Conservation (phyloP, 2,113 vertebrate species). For the Rousettus leschenaultii region DNA sequence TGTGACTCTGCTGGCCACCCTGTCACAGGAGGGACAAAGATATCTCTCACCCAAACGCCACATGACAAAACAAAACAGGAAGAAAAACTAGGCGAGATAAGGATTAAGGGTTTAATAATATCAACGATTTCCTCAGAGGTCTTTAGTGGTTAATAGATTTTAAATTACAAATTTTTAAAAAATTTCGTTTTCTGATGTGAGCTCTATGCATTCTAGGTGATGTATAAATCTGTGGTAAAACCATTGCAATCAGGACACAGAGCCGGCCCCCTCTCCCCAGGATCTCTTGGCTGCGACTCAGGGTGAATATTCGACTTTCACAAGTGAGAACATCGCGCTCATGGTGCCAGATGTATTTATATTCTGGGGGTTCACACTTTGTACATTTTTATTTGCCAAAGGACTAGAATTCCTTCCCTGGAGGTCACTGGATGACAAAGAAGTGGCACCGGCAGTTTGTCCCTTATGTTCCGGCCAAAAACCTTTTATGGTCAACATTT, state of each 20-base stretch:
- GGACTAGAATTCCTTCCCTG: not conserved
- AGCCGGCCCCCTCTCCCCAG: not conserved
- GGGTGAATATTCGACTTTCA: not conserved
- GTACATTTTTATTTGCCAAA: not conserved
- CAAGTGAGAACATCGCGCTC: not conserved
- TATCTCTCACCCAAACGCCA: slow-evolving; percentile 28
- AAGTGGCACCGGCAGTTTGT: not conserved
- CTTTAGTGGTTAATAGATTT: not conserved
- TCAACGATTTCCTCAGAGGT: not conserved
- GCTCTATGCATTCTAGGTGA: not conserved
- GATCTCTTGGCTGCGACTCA: not conserved
- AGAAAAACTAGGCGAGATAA: not conserved
- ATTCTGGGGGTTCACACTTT: not conserved
- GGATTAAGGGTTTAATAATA: not conserved
- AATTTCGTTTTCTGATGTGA: not conserved
- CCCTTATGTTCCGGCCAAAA: not conserved
- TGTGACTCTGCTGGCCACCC: not conserved
- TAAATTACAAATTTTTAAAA: not conserved
- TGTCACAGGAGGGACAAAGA: slow-evolving; percentile 40
- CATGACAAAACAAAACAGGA: slow-evolving; percentile 58
- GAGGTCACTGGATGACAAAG: not conserved
- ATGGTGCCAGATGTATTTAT: not conserved
- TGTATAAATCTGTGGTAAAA: not conserved
- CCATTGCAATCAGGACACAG: not conserved
- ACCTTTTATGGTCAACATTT: not conserved